Evolutionary conservation across 2,888 invertebrate genomes (phyloP).

Genomic region (Micoletzkya japonica): DNA sequence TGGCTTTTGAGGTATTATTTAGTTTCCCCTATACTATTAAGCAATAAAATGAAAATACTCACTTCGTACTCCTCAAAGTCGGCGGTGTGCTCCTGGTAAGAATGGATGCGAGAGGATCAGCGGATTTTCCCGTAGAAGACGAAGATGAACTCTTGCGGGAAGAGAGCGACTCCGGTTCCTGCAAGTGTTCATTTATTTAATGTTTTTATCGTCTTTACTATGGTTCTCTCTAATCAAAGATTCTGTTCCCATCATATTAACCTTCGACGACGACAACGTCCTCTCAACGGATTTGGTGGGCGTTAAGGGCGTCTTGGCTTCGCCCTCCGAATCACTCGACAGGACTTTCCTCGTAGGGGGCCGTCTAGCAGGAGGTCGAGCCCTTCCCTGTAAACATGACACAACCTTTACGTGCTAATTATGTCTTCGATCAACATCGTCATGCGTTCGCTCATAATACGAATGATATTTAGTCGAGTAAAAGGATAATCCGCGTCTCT

Average conservation of each 20-base stretch:
- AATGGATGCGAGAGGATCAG: slow-evolving; percentile 10
- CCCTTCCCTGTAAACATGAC: not conserved
- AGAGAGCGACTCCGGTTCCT: not conserved
- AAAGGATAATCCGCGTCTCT: too few relatives aligned
- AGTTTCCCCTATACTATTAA: too few relatives aligned
- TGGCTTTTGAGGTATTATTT: too few relatives aligned
- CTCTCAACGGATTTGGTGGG: too few relatives aligned
- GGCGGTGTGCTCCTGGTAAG: not conserved
- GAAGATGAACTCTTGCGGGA: slow-evolving; percentile 23
- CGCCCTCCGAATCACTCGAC: slow-evolving; percentile 18
- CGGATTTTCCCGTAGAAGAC: not conserved
- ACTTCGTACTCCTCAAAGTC: too few relatives aligned
- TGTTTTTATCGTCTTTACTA: not conserved
- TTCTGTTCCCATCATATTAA: not conserved
- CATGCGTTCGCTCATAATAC: too few relatives aligned
- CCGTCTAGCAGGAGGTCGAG: slow-evolving; percentile 5
- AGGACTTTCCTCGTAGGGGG: slow-evolving; percentile 14
- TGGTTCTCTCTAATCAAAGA: not conserved
- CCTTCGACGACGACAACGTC: too few relatives aligned
- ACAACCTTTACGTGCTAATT: not conserved
- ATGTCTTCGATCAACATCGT: too few relatives aligned
- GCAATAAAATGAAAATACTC: too few relatives aligned
- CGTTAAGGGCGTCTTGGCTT: not conserved
- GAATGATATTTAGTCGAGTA: too few relatives aligned
- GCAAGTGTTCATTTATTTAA: not conserved